These are phyloP conservation scores for Xanthia icteritia DNA, from an alignment of 2,888 invertebrate genomes.

Conservation along the genomic window DNA sequence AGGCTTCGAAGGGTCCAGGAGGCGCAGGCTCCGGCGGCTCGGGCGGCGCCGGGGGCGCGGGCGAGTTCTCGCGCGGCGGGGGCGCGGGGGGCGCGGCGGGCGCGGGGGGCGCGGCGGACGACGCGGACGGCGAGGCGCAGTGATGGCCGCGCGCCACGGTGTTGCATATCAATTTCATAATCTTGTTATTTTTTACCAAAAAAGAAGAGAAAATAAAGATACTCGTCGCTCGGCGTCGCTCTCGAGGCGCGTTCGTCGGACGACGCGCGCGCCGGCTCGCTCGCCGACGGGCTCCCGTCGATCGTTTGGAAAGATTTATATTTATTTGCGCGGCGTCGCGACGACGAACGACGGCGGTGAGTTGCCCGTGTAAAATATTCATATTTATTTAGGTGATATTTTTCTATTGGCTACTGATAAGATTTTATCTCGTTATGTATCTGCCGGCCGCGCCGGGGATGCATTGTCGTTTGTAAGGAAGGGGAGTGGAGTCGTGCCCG, in stretches of 20 bases:
- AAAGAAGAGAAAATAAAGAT: constrained; percentile 79
- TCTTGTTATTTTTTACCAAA: constrained; percentile 88
- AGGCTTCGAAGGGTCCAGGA: constrained; percentile 76
- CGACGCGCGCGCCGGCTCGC: constrained; percentile 51
- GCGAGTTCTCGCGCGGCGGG: constrained; percentile 41
- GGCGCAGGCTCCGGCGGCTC: constrained; percentile 42
- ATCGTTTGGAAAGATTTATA: constrained; percentile 70
- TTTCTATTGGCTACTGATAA: constrained; percentile 90
- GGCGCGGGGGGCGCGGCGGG: no score
- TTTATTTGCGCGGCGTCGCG: constrained; percentile 74
- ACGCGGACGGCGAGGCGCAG: constrained; percentile 77
- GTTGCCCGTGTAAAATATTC: constrained; percentile 82
- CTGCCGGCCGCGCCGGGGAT: constrained; percentile 81
- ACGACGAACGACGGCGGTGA: constrained; percentile 71
- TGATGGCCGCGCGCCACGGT: constrained; percentile 73
- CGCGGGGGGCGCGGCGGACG: constrained; percentile 65
- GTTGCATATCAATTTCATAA: constrained; percentile 86
- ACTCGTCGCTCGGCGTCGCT: constrained; percentile 66
- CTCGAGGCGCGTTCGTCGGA: constrained; percentile 50
- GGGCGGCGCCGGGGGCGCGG: constrained; percentile 55
- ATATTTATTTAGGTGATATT: constrained; percentile 91
- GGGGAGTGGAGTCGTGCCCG: constrained; percentile 79
- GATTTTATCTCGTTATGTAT: constrained; percentile 88
- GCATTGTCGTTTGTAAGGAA: constrained; percentile 80
- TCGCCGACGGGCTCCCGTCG: constrained; percentile 65